Evolutionary conservation across 2,888 invertebrate genomes (phyloP), one percentile per base, ranked within the genome.

Genomic region (Melanophora roralis): DNA sequence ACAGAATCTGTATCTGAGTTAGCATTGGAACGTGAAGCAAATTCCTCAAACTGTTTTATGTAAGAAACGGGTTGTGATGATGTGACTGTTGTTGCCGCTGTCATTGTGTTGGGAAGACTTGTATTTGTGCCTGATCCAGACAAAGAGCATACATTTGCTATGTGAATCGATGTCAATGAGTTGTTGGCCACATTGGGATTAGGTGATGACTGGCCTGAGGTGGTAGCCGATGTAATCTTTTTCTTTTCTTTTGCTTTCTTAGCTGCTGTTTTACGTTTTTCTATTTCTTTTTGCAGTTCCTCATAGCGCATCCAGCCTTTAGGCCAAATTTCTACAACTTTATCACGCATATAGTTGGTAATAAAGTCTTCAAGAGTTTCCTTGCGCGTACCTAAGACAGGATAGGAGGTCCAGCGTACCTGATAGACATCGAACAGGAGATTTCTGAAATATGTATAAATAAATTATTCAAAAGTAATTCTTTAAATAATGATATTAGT

Each of bases 291-390:
- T 75, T 88, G 86, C 34, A 90, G 77, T 7, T 90, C 90, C 62
- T 90, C 90, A 55, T 85, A 85, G 6, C 87, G 90, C 91, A 92
- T 91, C 92, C 92, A 92, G 67, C 92, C 92, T 34, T 90, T 90
- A 1, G 92, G 92, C 92, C 92, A 92, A 2, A 92, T 84, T 11
- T 90, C 88, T 12, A 91, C 88, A 9, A 92, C 88, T 67, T 91
- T 90, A 1, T 88, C 88, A 82, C 90, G 91, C 60, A 92, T 84
- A 85, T 90, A 92, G 12, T 88, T 86, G 45, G 86, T 89, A 59
- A 92, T 88, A 81, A 91, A 90, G 59, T 90, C 89, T 81, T 92
- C 92, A 34, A 92, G 85, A 2, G 88, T 87, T 81, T 92, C 91
- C 82, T 92, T 92, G 19, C 88, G 85, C 4, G 86, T 87, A 38